Conservation (phyloP, 2,113 vertebrate genomes). For the Podarcis raffonei region DNA sequence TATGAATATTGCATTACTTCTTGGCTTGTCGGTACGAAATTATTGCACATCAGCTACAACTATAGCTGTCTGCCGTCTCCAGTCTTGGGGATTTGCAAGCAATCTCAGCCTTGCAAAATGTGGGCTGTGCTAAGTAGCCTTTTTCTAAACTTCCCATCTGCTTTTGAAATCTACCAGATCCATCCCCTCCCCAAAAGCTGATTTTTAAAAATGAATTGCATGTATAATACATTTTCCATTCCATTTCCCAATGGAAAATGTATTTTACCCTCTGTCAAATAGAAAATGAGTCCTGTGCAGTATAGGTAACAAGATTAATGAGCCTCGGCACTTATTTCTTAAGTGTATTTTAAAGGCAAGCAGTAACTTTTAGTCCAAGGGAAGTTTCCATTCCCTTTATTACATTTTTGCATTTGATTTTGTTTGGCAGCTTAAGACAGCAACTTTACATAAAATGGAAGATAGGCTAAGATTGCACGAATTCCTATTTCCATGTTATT, state of each 20-base stretch:
- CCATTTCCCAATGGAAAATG: slow-evolving; percentile 44
- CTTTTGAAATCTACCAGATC: slow-evolving; percentile 33
- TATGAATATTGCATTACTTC: slow-evolving; percentile 19
- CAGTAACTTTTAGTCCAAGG: slow-evolving; percentile 52
- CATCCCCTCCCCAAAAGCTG: slow-evolving; percentile 1
- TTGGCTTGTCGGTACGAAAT: slow-evolving; percentile 33
- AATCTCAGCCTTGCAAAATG: slow-evolving; percentile 16
- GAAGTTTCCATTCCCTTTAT: slow-evolving; percentile 61
- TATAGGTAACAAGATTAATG: slow-evolving; percentile 51
- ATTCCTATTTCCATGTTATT: slow-evolving; percentile 64
- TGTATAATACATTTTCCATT: slow-evolving; percentile 37
- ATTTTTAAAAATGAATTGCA: slow-evolving; percentile 35
- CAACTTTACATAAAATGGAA: slow-evolving; percentile 60
- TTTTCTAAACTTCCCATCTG: slow-evolving; percentile 25
- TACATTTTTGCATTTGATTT: slow-evolving; percentile 68
- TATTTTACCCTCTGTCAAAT: slow-evolving; percentile 45
- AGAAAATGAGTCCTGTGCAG: slow-evolving; percentile 45
- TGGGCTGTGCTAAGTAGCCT: slow-evolving; percentile 44
- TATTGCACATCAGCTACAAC: slow-evolving; percentile 26
- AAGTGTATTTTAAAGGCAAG: slow-evolving; percentile 61
- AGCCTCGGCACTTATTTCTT: slow-evolving; percentile 59
- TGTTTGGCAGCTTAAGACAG: slow-evolving; percentile 64
- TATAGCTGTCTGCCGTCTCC: background rate
- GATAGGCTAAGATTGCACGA: slow-evolving; percentile 58
- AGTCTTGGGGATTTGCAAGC: background rate